Percentiles rank a stretch among this genome's conserved stretches.
phyloP scores from a whole-genome alignment of 2,888 invertebrate genomes.

The Drosophila dives region DNA sequence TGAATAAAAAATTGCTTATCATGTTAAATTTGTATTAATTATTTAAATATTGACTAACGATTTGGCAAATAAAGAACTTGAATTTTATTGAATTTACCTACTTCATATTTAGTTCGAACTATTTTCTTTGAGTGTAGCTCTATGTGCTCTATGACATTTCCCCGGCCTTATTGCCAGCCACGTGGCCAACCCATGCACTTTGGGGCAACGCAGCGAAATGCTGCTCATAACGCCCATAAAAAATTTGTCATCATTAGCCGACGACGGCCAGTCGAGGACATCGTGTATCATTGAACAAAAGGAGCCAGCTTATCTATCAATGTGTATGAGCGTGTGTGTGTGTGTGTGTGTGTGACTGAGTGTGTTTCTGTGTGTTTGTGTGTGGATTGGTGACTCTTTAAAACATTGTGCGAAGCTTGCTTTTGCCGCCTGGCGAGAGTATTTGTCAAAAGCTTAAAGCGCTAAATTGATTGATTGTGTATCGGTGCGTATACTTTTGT shows the following conservation, averaged over 20 bases:
- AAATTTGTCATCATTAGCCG: constrained; percentile 78
- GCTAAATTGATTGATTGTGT: constrained; percentile 75
- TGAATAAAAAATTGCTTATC: background rate
- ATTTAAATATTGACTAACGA: background rate
- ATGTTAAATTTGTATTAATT: background rate
- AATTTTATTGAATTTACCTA: background rate
- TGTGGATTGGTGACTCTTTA: constrained; percentile 56
- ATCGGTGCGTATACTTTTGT: constrained; percentile 1
- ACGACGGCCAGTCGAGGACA: constrained; percentile 35
- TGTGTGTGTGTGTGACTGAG: background rate
- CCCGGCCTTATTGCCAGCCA: constrained; percentile 7
- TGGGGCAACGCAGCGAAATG: constrained; percentile 59
- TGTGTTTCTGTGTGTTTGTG: background rate
- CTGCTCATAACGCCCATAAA: constrained; percentile 78
- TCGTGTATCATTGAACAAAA: constrained; percentile 57
- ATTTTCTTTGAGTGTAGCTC: constrained; percentile 1
- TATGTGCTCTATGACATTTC: background rate
- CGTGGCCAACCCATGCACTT: constrained; percentile 66
- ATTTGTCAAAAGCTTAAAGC: constrained; percentile 76
- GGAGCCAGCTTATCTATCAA: constrained; percentile 70
- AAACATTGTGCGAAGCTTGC: constrained; percentile 57
- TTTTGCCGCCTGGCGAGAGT: constrained; percentile 49
- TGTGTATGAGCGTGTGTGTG: constrained; percentile 24
- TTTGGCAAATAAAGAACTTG: background rate
- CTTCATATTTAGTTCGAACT: background rate